Conservation (phyloP, 2,113 vertebrate species). For the Rhynchomys soricoides region DNA sequence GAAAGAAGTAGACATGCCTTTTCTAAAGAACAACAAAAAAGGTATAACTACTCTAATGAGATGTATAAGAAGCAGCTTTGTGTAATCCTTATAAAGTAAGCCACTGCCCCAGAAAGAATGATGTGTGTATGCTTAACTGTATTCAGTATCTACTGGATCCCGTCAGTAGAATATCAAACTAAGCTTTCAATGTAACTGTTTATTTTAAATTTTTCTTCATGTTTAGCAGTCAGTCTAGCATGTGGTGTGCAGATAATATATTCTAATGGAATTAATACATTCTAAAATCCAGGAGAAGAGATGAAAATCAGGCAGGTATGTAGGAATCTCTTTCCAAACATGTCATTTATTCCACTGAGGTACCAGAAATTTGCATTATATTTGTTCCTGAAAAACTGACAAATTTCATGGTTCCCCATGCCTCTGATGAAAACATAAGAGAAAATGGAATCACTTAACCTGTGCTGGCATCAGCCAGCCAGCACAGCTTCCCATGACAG, state of each 20-base stretch:
- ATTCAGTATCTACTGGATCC: not conserved
- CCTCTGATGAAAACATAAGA: not conserved
- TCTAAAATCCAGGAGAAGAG: not conserved
- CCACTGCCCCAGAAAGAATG: not conserved
- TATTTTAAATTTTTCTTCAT: not conserved
- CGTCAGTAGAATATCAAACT: not conserved
- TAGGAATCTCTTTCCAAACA: not conserved
- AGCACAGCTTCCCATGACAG: not conserved
- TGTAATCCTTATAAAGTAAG: not conserved
- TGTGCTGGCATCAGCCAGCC: not conserved
- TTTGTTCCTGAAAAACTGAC: not conserved
- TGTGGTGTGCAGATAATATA: not conserved
- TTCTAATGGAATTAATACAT: not conserved
- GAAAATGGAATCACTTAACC: not conserved
- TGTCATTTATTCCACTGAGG: not conserved
- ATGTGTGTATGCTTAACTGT: not conserved
- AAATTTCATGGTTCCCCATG: not conserved
- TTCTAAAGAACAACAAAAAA: not conserved
- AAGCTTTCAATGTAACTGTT: not conserved
- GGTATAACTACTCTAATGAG: not conserved
- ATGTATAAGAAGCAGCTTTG: not conserved
- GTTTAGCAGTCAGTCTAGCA: not conserved
- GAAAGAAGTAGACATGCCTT: not conserved
- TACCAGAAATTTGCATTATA: not conserved
- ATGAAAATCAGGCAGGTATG: not conserved